Conservation (phyloP, 2,888 invertebrate species). For the Tipula unca region DNA sequence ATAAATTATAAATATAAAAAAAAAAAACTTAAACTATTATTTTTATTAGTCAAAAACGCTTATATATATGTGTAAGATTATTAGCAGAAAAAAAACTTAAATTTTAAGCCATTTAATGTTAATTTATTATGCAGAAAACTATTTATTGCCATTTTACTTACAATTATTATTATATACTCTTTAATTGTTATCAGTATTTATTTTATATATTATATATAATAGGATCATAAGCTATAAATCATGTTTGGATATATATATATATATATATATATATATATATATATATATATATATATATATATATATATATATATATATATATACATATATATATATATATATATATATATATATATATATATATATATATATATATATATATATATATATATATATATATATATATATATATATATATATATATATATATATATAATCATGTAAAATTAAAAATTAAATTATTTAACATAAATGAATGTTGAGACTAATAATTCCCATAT, state of each 20-base stretch:
- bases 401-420: background rate
- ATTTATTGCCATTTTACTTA: constrained; percentile 1
- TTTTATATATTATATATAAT: constrained; percentile 2
- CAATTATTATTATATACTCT: background rate
- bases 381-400: background rate
- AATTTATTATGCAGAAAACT: background rate
- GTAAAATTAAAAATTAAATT: background rate
- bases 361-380: background rate
- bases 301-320: background rate
- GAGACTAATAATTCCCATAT: background rate
- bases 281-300: background rate
- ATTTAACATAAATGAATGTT: background rate
- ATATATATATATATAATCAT: background rate
- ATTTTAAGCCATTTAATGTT: background rate
- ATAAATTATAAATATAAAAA: background rate
- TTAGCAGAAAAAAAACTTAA: background rate
- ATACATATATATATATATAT: background rate
- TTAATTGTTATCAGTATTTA: constrained; percentile 3
- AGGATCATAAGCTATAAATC: background rate
- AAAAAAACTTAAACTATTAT: background rate
- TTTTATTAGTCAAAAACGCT: constrained; percentile 8
- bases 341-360: constrained; percentile 2
- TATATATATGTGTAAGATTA: background rate
- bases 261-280: background rate
- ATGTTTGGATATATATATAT: background rate